Evolutionary conservation across 2,888 invertebrate genomes (phyloP), one percentile per base, ranked within the genome.

Genomic region (Cerastis rubricosa): DNA sequence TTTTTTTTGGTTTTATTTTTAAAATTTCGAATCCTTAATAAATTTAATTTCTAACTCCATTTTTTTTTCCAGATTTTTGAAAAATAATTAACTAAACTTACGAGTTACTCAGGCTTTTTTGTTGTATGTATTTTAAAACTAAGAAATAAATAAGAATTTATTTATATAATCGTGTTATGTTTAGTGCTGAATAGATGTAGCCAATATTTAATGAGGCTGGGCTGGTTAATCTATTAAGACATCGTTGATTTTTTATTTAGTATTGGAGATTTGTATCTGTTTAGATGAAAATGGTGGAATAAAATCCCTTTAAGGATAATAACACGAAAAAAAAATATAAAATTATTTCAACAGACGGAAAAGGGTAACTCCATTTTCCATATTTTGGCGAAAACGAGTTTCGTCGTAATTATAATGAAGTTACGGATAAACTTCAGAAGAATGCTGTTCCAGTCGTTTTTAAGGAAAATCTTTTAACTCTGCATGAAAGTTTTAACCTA

Each of bases 351-450:
- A 43, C 22, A 70, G 5, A 22, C 19, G 17, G 19, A 59, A 59
- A 59, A 59, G 59, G 59, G 19, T 59, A 19, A 29, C 29, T 29
- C 29, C 43, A 54, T 43, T 57, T 47, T 63, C 29, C 29, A 12
- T 43, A 35, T 45, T 74, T 51, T 61, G 49, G 70, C 49, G 54
- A 68, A 82, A 82, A 65, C 29, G 68, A 70, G 54, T 57, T 69
- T 72, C 45, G 57, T 12, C 71, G 19, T 67, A 35, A 76, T 49
- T 64, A 49, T 71, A 70, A 70, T 63, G 43, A 70, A 67, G 35
- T 72, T 70, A 57, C 17, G 19, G 40, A 17, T 61, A 54, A 65
- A 69, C 43, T 61, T 66, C 11, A 63, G 25, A 49, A 68, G 45
- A 63, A 76, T 57, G 57, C 14, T 25, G 51, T 69, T 17, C 14